Conservation (phyloP, 2,113 vertebrate species). For the Eptesicus fuscus region DNA sequence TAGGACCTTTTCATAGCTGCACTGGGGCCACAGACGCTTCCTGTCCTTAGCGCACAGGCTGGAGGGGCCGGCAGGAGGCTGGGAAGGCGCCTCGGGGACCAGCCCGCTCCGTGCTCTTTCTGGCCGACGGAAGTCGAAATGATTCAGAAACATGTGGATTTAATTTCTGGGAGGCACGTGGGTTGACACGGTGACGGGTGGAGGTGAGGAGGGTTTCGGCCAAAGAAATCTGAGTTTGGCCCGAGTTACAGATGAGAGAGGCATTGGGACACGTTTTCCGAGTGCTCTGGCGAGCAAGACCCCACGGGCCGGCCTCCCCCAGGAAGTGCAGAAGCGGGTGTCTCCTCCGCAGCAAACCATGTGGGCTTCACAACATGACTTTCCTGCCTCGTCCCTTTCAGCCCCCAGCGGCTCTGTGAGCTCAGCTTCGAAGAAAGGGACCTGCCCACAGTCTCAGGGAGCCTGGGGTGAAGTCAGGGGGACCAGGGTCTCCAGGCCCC, state of each 20-base stretch:
- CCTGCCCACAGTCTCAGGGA: background rate
- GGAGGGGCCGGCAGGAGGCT: background rate
- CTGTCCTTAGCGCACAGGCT: background rate
- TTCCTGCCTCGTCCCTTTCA: background rate
- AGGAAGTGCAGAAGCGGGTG: accelerated
- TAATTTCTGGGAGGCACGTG: background rate
- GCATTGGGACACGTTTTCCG: background rate
- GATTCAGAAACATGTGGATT: background rate
- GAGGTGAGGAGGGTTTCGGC: background rate
- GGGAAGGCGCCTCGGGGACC: accelerated
- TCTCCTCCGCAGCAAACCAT: accelerated
- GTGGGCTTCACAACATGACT: accelerated
- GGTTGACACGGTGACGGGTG: background rate
- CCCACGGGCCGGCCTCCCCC: background rate
- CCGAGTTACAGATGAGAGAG: background rate
- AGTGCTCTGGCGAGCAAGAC: background rate
- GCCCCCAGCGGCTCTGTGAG: background rate
- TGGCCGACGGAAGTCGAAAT: background rate
- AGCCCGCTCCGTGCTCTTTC: accelerated
- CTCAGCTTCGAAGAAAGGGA: background rate
- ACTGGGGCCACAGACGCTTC: background rate
- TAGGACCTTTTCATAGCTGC: background rate
- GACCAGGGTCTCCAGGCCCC: background rate
- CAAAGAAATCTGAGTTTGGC: background rate
- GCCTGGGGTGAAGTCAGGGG: background rate